These are phyloP conservation scores for Halichoerus grypus DNA, from an alignment of 2,113 vertebrate genomes.

Conservation along the genomic window DNA sequence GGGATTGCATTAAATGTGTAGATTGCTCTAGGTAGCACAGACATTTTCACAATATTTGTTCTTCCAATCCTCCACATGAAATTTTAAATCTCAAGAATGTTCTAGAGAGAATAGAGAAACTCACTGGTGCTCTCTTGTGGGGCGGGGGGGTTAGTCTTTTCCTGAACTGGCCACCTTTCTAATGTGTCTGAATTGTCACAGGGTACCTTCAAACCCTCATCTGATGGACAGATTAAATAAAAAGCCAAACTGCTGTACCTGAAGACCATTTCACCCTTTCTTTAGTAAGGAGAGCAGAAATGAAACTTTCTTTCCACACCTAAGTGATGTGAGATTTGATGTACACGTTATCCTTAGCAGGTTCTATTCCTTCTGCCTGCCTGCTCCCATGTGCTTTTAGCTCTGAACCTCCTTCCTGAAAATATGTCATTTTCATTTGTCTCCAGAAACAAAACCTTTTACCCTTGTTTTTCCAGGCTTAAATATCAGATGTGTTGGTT, in stretches of 20 bases:
- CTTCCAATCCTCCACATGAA: constrained; percentile 28
- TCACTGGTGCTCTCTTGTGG: constrained; percentile 76
- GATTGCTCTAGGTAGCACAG: no score
- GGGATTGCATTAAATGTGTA: no score
- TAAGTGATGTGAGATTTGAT: neutral
- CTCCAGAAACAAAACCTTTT: neutral
- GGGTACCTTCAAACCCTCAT: neutral
- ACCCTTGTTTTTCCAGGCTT: neutral
- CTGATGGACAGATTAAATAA: neutral
- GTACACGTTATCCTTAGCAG: neutral
- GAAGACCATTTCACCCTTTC: neutral
- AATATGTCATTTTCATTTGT: constrained; percentile 28
- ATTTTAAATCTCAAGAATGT: constrained; percentile 81
- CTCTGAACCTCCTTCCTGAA: neutral
- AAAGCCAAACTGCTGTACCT: neutral
- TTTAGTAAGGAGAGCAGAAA: neutral
- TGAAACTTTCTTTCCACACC: neutral
- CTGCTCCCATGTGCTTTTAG: neutral
- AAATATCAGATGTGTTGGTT: neutral
- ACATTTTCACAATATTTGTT: no score
- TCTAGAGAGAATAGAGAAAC: constrained; percentile 73
- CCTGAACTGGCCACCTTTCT: constrained; percentile 40
- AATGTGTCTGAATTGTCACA: neutral
- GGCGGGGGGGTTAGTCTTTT: neutral
- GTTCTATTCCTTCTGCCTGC: neutral